These are phyloP conservation scores for Lithobius niger DNA, from an alignment of 1,140 invertebrate species.

Conservation along the genomic window DNA sequence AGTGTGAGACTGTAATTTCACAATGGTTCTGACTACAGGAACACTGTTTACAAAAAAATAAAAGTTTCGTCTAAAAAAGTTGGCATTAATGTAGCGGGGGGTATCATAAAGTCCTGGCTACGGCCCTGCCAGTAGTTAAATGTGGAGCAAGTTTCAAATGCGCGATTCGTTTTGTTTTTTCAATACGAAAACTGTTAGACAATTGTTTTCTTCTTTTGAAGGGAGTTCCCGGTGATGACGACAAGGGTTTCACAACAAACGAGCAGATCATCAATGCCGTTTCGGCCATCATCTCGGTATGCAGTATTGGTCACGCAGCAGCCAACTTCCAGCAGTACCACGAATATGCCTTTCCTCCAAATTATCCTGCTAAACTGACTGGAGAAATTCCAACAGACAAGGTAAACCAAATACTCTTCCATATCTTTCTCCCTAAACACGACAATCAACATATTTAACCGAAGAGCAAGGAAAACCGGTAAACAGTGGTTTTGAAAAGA, in stretches of 20 bases:
- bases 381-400: conserved; percentile 31
- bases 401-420: conserved; percentile 22
- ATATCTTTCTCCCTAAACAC: too few species aligned
- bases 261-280: conserved; percentile 30
- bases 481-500: too few species aligned
- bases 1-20: too few species aligned
- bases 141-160: not conserved
- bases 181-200: not conserved
- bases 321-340: conserved; percentile 35
- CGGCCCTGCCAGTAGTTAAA: too few species aligned
- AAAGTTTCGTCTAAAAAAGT: too few species aligned
- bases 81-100: too few species aligned
- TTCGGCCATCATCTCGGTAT: conserved; percentile 34
- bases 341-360: conserved; percentile 37
- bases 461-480: too few species aligned
- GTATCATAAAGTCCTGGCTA: too few species aligned
- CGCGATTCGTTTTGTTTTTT: not conserved
- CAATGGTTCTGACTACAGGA: too few species aligned
- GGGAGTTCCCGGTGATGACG: conserved; percentile 26
- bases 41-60: too few species aligned
- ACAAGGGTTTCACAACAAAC: conserved; percentile 26
- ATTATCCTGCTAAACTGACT: conserved; percentile 34
- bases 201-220: conserved; percentile 9
- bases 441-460: too few species aligned
- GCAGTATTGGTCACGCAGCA: conserved; percentile 36